These are phyloP conservation scores for Drosophila setosimentum DNA, from an alignment of 2,888 invertebrate genomes.

Conservation along the genomic window DNA sequence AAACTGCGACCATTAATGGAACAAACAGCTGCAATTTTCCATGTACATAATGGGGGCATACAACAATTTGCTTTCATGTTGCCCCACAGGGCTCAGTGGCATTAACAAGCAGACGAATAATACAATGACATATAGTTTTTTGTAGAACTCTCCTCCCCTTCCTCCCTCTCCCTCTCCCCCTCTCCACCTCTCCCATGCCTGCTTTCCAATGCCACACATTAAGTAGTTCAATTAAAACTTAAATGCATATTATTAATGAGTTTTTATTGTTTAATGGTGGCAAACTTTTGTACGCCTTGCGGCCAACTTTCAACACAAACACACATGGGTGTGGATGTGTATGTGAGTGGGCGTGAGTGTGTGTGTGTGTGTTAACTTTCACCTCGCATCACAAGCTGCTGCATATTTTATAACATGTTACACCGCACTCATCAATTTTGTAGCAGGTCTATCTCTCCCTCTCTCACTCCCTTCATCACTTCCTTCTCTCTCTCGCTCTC, in stretches of 20 bases:
- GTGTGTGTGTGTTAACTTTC: constrained; percentile 23
- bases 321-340: background rate
- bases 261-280: constrained; percentile 77
- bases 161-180: background rate
- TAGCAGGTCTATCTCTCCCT: background rate
- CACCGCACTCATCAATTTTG: constrained; percentile 58
- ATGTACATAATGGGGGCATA: constrained; percentile 56
- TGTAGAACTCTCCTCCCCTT: background rate
- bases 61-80: constrained; percentile 64
- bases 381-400: constrained; percentile 38
- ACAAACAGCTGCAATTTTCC: constrained; percentile 28
- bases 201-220: constrained; percentile 39
- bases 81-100: constrained; percentile 43
- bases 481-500: background rate
- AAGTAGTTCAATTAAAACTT: constrained; percentile 80
- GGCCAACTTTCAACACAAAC: constrained; percentile 40
- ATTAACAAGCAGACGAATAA: constrained; percentile 26
- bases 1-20: constrained; percentile 48
- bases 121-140: constrained; percentile 32
- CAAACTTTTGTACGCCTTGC: constrained; percentile 60
- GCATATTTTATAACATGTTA: constrained; percentile 62
- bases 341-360: background rate
- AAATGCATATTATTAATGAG: constrained; percentile 80
- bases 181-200: background rate
- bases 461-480: background rate